Base-by-base conservation (phyloP, 2,797 vertebrate genomes). In the Geotria australis region DNA sequence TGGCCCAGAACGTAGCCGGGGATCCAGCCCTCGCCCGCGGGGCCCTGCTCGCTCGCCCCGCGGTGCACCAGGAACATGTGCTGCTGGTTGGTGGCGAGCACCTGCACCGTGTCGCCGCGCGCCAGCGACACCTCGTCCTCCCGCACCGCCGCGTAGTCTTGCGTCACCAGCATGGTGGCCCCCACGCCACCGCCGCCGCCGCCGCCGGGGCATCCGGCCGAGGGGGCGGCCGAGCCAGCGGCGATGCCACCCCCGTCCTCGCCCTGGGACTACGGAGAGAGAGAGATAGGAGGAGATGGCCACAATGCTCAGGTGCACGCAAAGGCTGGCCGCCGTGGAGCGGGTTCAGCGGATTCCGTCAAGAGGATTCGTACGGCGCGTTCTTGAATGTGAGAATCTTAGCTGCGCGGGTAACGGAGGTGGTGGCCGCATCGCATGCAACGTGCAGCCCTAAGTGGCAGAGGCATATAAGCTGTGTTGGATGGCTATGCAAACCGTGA, bases 81-180 rank as follows among this genome's bases (percentile, higher is more conserved):
- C 71, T 98, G 91, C 72, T 98, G 91, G 73, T 96, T 98, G 77
- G 85, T 93, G 77, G 91, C 89, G 75, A 98, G 75, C 71, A 98
- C 85, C 73, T 98, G 91, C 71, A 98, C 88, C 70, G 91, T 88
- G 69, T 98, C 91, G 66, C 91, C 88, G 77, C 96, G 89, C 69
- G 67, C 71, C 66, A 98, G 88, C 68, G 80, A 96, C 70, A 98
- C 88, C 82, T 98, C 91, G 82, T 96, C 91, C 83, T 98, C 91
- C 78, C 96, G 96, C 79, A 96, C 77, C 63, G 91, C 91, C 76
- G 78, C 82, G 70, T 96, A 98, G 83, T 96, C 89, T 75, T 95
- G 89, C 69, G 91, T 95, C 80, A 98, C 91, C 80, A 98, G 73
- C 91, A 98, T 98, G 79, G 91, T 94, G 82, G 89, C 93, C 73